Conservation (phyloP, 2,113 vertebrate genomes). For the Salminus brasiliensis region DNA sequence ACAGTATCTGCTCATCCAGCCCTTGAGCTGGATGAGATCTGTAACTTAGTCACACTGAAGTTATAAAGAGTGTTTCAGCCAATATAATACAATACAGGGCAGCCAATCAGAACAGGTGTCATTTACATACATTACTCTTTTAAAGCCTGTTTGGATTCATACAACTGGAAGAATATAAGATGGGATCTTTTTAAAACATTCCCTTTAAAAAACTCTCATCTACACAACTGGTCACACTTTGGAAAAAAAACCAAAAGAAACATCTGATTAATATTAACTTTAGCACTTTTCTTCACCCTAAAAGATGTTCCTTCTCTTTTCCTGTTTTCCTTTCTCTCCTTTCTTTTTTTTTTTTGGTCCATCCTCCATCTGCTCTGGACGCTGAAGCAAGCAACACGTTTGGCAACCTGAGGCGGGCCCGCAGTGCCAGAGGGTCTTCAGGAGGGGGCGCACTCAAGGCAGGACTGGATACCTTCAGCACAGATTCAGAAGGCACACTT, state of each 20-base stretch:
- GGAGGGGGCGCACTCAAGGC: constrained; percentile 40
- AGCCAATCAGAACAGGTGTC: background rate
- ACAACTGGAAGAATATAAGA: background rate
- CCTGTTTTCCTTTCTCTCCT: constrained; percentile 23
- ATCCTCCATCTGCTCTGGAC: constrained; percentile 45
- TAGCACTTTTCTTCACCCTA: background rate
- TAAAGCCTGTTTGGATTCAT: too few relatives aligned
- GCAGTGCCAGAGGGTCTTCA: constrained; percentile 20
- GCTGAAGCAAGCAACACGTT: constrained; percentile 74
- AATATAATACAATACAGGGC: too few relatives aligned
- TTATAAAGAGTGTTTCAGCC: too few relatives aligned
- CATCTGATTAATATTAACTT: constrained; percentile 28
- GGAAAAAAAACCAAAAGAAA: background rate
- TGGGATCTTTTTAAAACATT: background rate
- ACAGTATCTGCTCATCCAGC: too few relatives aligned
- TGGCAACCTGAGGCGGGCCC: constrained; percentile 65
- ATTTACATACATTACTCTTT: too few relatives aligned
- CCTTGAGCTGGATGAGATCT: too few relatives aligned
- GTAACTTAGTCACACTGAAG: too few relatives aligned
- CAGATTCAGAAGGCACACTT: constrained; percentile 34
- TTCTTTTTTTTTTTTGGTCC: constrained; percentile 48
- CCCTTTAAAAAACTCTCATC: background rate
- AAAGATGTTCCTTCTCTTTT: constrained; percentile 34
- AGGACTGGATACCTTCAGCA: constrained; percentile 11
- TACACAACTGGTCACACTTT: background rate